Percentiles rank a stretch among this genome's conserved stretches.
Conservation (phyloP, 2,888 invertebrate genomes). For the Beris morrisii region DNA sequence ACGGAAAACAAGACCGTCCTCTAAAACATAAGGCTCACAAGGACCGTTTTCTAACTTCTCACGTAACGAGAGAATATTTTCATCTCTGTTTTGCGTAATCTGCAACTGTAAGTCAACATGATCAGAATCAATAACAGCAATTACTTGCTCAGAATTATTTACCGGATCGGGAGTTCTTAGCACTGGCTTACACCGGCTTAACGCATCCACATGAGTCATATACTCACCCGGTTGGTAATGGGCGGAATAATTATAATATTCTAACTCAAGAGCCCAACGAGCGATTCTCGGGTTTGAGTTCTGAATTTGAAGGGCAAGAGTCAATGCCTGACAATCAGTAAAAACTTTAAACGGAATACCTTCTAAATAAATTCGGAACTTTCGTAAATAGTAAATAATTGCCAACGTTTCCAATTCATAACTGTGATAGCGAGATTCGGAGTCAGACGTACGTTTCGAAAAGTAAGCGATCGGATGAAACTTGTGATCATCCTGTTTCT, state of each 20-base stretch:
- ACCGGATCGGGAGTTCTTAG: too few relatives aligned
- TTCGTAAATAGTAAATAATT: conserved; percentile 43
- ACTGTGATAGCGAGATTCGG: conserved; percentile 44
- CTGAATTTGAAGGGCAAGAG: conserved; percentile 36
- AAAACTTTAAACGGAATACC: conserved; percentile 43
- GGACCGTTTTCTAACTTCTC: background rate
- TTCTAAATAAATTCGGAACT: conserved; percentile 44
- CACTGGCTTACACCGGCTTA: conserved; percentile 41
- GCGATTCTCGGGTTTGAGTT: conserved; percentile 40
- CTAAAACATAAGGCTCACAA: background rate
- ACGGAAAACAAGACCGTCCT: conserved; percentile 6
- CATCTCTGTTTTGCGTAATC: background rate
- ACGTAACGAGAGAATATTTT: background rate
- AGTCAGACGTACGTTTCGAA: conserved; percentile 43
- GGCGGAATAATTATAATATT: conserved; percentile 37
- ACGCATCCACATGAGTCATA: conserved; percentile 45
- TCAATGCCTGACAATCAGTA: conserved; percentile 32
- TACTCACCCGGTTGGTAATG: conserved; percentile 35
- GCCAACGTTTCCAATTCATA: conserved; percentile 46
- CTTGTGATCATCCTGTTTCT: conserved; percentile 38
- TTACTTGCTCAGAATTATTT: too few relatives aligned
- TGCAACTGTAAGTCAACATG: background rate
- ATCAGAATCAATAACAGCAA: background rate
- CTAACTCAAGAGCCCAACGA: conserved; percentile 36
- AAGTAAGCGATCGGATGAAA: conserved; percentile 45